Conservation (phyloP, 2,797 vertebrate species). For the Brachymystax lenok region DNA sequence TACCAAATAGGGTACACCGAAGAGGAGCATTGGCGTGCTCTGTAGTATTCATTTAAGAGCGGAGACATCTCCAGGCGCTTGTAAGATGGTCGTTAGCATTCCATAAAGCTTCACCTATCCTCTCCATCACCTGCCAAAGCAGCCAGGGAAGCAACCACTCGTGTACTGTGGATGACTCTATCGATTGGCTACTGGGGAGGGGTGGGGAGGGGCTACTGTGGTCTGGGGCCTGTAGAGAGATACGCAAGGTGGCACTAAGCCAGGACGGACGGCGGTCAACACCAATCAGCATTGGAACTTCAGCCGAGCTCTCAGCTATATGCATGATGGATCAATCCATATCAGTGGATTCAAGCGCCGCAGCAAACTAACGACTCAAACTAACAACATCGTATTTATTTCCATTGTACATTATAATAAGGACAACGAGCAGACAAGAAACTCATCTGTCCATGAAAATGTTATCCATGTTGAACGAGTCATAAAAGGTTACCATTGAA, state of each 20-base stretch:
- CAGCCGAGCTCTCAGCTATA: conserved; percentile 25
- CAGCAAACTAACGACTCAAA: background rate
- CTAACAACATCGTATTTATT: background rate
- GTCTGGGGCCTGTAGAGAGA: conserved; percentile 25
- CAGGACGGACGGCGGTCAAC: conserved; percentile 35
- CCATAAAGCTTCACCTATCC: conserved; percentile 40
- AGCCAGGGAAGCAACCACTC: conserved; percentile 33
- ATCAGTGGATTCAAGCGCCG: conserved; percentile 13
- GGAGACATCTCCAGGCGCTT: conserved; percentile 35
- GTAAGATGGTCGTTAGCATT: conserved; percentile 35
- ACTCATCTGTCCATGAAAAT: too few relatives aligned
- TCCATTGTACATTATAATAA: background rate
- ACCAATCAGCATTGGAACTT: conserved; percentile 44
- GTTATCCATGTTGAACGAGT: too few relatives aligned
- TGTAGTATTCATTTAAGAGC: conserved; percentile 27
- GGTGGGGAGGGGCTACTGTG: background rate
- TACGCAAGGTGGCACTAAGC: conserved; percentile 25
- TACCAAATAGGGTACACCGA: background rate
- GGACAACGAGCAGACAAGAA: too few relatives aligned
- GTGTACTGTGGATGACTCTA: conserved; percentile 50
- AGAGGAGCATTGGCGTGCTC: conserved; percentile 9
- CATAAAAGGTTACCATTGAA: too few relatives aligned
- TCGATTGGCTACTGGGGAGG: conserved; percentile 54
- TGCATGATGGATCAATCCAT: conserved; percentile 42
- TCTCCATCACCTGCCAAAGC: conserved; percentile 46